Evolutionary conservation across 2,888 invertebrate genomes (phyloP), one percentile per base, ranked within the genome.

Genomic region (Omphaloscelis lunosa): DNA sequence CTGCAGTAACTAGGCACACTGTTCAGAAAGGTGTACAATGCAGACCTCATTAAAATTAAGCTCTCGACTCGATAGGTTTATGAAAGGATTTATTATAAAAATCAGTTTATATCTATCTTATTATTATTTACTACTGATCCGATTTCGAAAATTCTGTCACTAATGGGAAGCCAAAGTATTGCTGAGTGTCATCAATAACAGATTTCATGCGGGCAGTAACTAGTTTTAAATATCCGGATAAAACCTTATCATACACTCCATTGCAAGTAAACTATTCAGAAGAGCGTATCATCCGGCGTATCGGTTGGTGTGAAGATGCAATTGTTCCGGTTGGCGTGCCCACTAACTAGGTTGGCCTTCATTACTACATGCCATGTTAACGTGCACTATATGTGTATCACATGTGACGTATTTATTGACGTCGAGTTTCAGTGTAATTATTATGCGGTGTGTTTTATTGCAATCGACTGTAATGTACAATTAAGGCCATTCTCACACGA

Each of bases 281-380:
- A 27, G 74, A 62, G 75, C 85, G 87, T 82, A 85, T 83, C 84
- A 84, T 86, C 84, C 88, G 86, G 83, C 82, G 79, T 88, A 86
- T 83, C 80, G 88, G 86, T 81, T 80, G 83, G 83, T 86, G 91
- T 88, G 91, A 95, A 96, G 96, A 97, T 96, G 96, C 96, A 96
- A 97, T 97, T 97, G 96, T 97, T 96, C 95, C 96, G 95, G 93
- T 89, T 93, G 95, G 93, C 94, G 93, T 94, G 90, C 90, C 93
- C 92, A 91, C 95, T 97, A 97, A 97, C 97, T 93, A 94, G 92
- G 94, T 97, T 96, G 94, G 93, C 93, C 95, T 95, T 96, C 96
- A 96, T 91, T 91, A 91, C 90, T 83, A 83, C 80, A 85, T 80
- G 87, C 87, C 84, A 71, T 83, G 87, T 72, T 78, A 82, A 77